A percentile compares a stretch with the other conserved stretches of the same genome.
These are phyloP conservation scores for Nymphalis polychloros DNA, from an alignment of 2,888 invertebrate genomes.

Conservation along the genomic window DNA sequence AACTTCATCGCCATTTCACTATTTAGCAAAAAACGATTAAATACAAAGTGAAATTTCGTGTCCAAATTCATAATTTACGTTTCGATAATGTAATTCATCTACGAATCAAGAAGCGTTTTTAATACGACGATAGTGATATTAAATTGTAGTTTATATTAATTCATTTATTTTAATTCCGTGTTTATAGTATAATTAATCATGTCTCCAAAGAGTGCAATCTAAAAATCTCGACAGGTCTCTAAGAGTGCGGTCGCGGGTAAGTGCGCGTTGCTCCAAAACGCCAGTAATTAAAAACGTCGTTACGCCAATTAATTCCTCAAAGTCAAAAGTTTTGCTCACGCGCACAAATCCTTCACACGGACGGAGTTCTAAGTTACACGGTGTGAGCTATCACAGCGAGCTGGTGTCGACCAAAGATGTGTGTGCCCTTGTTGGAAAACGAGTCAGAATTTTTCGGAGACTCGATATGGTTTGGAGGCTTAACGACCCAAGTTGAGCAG, in stretches of 20 bases:
- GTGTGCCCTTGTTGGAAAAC: constrained; percentile 36
- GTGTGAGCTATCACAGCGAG: not conserved
- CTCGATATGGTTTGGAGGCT: constrained; percentile 63
- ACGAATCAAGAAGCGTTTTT: constrained; percentile 8
- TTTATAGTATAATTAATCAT: constrained; percentile 42
- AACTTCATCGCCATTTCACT: constrained; percentile 23
- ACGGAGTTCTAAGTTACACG: not conserved
- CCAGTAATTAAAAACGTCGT: constrained; percentile 72
- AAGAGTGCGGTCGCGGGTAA: constrained; percentile 32
- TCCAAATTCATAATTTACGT: constrained; percentile 7
- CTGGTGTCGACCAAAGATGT: not conserved
- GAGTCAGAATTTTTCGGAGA: constrained; percentile 48
- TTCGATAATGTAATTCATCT: constrained; percentile 3
- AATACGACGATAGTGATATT: constrained; percentile 32
- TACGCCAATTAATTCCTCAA: constrained; percentile 79
- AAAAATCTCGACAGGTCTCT: constrained; percentile 39
- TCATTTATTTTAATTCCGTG: constrained; percentile 15
- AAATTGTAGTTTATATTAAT: constrained; percentile 31
- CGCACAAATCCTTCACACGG: constrained; percentile 16
- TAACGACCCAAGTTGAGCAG: constrained; percentile 55
- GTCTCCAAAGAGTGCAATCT: constrained; percentile 38
- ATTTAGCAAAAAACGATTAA: constrained; percentile 24
- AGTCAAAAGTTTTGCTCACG: constrained; percentile 61
- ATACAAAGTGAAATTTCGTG: constrained; percentile 17
- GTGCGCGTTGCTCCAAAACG: constrained; percentile 52